Evolutionary conservation across 2,888 invertebrate species (phyloP).

Genomic region (Acleris cristana): DNA sequence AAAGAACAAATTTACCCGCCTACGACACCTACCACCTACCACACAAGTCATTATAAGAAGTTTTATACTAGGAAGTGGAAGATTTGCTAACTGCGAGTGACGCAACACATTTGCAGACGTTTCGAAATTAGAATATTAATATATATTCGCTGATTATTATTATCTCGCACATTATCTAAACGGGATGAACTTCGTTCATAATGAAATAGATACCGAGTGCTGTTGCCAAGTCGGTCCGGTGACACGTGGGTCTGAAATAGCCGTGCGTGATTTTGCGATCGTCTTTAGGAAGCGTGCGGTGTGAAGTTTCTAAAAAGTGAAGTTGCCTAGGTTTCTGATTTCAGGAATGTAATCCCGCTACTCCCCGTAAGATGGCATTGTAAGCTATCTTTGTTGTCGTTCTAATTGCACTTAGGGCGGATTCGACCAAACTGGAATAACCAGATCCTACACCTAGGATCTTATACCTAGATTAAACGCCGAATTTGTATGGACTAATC

Average conservation of each 20-base stretch:
- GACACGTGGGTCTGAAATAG: constrained; percentile 72
- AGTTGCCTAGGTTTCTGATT: constrained; percentile 27
- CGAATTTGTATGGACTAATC: no score
- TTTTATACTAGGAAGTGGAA: constrained; percentile 18
- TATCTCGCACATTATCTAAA: constrained; percentile 50
- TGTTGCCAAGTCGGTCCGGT: constrained; percentile 73
- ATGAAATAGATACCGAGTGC: constrained; percentile 56
- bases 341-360: constrained; percentile 54
- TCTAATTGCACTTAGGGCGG: constrained; percentile 7
- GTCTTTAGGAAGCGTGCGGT: constrained; percentile 48
- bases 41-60: background rate
- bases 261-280: constrained; percentile 50
- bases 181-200: constrained; percentile 70
- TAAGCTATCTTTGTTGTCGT: constrained; percentile 4
- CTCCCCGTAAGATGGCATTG: constrained; percentile 69
- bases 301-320: constrained; percentile 32
- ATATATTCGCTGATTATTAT: constrained; percentile 44
- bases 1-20: background rate
- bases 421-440: no score
- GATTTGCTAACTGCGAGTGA: constrained; percentile 4
- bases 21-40: background rate
- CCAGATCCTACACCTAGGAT: no score
- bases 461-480: no score
- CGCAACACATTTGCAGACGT: constrained; percentile 24
- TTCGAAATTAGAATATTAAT: constrained; percentile 24